A percentile compares a stretch with the other conserved stretches of the same genome.
phyloP scores from a whole-genome alignment of 2,113 vertebrate genomes.

The Gopherus evgoodei region DNA sequence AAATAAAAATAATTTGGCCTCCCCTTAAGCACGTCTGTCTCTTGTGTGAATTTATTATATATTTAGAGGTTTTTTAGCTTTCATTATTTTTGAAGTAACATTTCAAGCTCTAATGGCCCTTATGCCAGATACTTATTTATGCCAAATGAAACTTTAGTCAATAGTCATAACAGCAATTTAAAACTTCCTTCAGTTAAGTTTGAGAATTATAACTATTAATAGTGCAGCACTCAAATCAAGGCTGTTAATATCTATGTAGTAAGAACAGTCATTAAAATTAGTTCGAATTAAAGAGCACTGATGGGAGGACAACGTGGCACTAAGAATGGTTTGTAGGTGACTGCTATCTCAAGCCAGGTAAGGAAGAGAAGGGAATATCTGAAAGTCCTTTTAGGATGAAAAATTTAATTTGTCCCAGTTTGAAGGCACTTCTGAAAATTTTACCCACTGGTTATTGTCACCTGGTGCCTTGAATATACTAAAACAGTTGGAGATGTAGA shows the following conservation, averaged over 20 bases:
- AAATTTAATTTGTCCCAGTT: not conserved
- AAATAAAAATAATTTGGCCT: constrained; percentile 78
- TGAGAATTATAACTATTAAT: not conserved
- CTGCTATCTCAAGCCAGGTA: not conserved
- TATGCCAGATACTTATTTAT: not conserved
- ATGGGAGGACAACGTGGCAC: not conserved
- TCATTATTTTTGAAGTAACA: not conserved
- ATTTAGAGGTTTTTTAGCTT: not conserved
- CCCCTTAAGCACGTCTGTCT: constrained; percentile 72
- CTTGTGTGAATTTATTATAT: constrained; percentile 34
- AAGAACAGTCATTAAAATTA: not conserved
- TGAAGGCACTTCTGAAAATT: not conserved
- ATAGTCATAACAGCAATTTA: not conserved
- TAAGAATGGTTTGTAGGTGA: not conserved
- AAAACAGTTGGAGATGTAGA: not conserved
- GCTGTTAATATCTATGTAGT: not conserved
- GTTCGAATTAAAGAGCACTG: not conserved
- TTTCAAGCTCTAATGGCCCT: not conserved
- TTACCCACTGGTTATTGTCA: not conserved
- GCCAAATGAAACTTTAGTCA: not conserved
- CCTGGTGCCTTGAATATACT: not conserved
- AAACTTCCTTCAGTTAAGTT: not conserved
- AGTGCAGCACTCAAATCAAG: not conserved
- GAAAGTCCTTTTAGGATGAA: not conserved
- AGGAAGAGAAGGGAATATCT: too few relatives aligned